Conservation (phyloP, 1,140 invertebrate genomes). For the Drosophila rufa region DNA sequence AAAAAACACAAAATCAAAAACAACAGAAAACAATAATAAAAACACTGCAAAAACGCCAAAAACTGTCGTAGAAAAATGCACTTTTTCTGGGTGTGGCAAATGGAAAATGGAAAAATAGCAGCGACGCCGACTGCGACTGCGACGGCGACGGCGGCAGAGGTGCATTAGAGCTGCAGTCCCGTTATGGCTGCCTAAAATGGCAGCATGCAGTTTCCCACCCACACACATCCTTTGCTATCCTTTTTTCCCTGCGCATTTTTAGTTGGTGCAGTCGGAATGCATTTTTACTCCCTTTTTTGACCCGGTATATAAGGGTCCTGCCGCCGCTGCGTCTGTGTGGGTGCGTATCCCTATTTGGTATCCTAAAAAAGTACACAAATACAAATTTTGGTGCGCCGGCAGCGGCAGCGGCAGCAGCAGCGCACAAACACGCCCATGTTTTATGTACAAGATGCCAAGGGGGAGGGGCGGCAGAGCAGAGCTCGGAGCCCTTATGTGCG, state of each 20-base stretch:
- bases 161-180: constrained; percentile 72
- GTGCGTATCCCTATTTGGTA: constrained; percentile 81
- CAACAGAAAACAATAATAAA: constrained; percentile 41
- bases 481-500: constrained; percentile 41
- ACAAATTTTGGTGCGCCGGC: constrained; percentile 71
- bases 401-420: constrained; percentile 55
- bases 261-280: constrained; percentile 78
- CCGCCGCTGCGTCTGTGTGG: constrained; percentile 17
- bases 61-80: constrained; percentile 79
- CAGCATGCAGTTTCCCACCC: constrained; percentile 55
- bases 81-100: constrained; percentile 80
- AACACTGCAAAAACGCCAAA: constrained; percentile 64
- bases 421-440: constrained; percentile 82
- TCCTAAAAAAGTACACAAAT: constrained; percentile 84
- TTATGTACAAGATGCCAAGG: constrained; percentile 68
- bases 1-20: constrained; percentile 27
- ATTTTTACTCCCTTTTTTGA: constrained; percentile 66
- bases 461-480: constrained; percentile 39
- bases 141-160: constrained; percentile 42
- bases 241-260: constrained; percentile 68
- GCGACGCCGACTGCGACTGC: constrained; percentile 9
- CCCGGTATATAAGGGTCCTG: constrained; percentile 47
- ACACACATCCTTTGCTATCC: constrained; percentile 9
- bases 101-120: constrained; percentile 39
- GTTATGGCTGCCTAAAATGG: constrained; percentile 64